Base-by-base conservation (phyloP, 2,888 invertebrate species). In the Hemaris fuciformis region DNA sequence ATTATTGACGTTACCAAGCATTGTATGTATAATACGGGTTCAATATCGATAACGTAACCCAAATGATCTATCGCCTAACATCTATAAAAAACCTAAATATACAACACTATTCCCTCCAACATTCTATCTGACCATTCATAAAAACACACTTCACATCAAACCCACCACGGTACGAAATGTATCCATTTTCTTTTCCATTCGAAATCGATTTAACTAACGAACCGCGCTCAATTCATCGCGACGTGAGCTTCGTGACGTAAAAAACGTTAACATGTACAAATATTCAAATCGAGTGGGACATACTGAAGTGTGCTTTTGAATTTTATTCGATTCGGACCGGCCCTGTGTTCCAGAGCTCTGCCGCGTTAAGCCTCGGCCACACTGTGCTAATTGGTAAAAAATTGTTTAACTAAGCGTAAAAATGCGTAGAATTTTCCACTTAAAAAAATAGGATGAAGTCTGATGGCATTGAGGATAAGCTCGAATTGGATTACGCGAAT, bases 231-330 rank as follows among this genome's bases (percentile, higher is more conserved):
- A 59, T 48, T 59, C 59, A 38, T 20, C 20, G 23, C 53, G 18
- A 18, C 27, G 10, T 4, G 42, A 48, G 23, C 23, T 6, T 23
- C 38, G 18, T 38, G 34, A 23, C 34, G 22, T 23, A 23, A 59
- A 72, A 74, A 75, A 73, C 69, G 68, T 74, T 73, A 63, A 71
- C 66, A 67, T 74, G 64, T 69, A 73, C 73, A 79, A 80, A 80
- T 81, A 81, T 80, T 79, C 74, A 79, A 77, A 81, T 80, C 69
- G 71, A 76, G 73, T 73, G 75, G 75, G 74, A 76, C 73, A 78
- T 69, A 73, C 72, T 71, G 75, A 69, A 76, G 74, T 75, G 77
- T 71, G 74, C 81, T 81, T 81, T 76, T 79, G 76, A 81, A 81
- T 81, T 82, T 75, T 68, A 80, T 82, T 77, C 72, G 71, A 72